Evolutionary conservation across 2,113 vertebrate genomes (phyloP), one percentile per base, ranked within the genome.

Genomic region (Pachyramphus minor): DNA sequence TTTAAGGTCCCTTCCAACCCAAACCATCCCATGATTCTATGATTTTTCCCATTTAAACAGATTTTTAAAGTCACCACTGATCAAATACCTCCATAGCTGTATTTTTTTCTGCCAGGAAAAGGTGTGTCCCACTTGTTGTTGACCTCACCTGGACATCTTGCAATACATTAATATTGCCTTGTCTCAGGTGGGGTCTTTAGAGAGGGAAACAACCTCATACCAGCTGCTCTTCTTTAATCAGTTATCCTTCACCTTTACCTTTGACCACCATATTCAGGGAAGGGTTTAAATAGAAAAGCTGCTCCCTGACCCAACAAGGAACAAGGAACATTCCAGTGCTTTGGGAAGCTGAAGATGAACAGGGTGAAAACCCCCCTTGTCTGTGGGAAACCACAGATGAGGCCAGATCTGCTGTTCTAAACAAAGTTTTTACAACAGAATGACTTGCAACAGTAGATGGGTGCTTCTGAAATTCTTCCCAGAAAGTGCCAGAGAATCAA

Each of bases 351-450:
- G 45, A 79, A 84, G 87, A 94, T 45, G 50, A 87, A 45, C 49
- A 62, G 93, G 82, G 91, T 91, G 94, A 96, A 94, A 91, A 53
- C 91, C 71, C 59, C 78, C 87, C 81, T 41, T 0, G 5, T 79
- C 21, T 66, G 82, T 67, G 87, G 77, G 71, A 94, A 95, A 88
- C 71, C 87, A 85, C 93, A 97, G 95, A 39, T 4, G 31, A 93
- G 85, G 84, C 45, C 72, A 62, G 75, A 91, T 82, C 75, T 69
- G 68, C 72, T 68, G 71, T 69, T 91, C 33, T 62, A 90, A 93
- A 80, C 79, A 60, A 96, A 94, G 79, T 86, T 96, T 94, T 86
- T 75, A 88, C 93, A 90, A 83, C 79, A 81, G 58, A 88, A 72
- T 77, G 59, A 62, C 79, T 95, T 86, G 28, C 25, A 63, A 74